Percentiles rank a stretch among this genome's conserved stretches.
These are phyloP conservation scores for Donacobius atricapilla DNA, from an alignment of 2,113 vertebrate genomes.

Conservation along the genomic window DNA sequence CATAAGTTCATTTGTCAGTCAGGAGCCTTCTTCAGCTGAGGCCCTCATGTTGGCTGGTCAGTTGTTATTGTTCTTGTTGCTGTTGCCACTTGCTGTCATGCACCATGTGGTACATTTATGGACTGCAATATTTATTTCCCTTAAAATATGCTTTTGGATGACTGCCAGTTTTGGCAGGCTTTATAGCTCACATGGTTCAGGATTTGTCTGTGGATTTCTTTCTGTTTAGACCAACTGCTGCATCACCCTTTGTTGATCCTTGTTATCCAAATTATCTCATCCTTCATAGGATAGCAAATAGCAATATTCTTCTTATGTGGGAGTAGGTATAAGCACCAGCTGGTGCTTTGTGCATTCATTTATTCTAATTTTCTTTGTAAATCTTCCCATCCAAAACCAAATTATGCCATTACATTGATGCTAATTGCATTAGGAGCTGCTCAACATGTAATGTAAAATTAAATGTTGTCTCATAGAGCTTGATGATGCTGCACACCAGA, in stretches of 20 bases:
- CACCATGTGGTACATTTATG: neutral
- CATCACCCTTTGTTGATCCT: slow-evolving; percentile 62
- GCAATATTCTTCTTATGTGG: slow-evolving; percentile 56
- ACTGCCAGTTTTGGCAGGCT: slow-evolving; percentile 20
- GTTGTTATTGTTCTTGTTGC: neutral
- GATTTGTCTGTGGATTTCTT: slow-evolving; percentile 40
- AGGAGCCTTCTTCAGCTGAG: neutral
- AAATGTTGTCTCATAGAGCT: slow-evolving; percentile 35
- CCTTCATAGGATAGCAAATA: slow-evolving; percentile 61
- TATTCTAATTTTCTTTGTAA: slow-evolving; percentile 64
- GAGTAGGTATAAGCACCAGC: slow-evolving; percentile 65
- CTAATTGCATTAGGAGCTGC: slow-evolving; percentile 57
- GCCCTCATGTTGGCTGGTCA: neutral
- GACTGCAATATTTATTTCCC: slow-evolving; percentile 33
- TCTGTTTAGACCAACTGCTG: slow-evolving; percentile 54
- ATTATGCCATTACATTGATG: slow-evolving; percentile 42
- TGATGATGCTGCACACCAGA: slow-evolving; percentile 25
- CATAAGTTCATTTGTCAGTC: neutral
- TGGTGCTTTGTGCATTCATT: slow-evolving; percentile 61
- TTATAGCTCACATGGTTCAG: slow-evolving; percentile 13
- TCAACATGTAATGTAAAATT: slow-evolving; percentile 20
- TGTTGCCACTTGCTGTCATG: neutral
- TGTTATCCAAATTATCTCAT: slow-evolving; percentile 65
- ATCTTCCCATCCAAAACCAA: slow-evolving; percentile 60
- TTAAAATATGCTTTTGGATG: slow-evolving; percentile 16